Evolutionary conservation across 2,888 invertebrate species (phyloP).

Genomic region (Silvanus unidentatus): DNA sequence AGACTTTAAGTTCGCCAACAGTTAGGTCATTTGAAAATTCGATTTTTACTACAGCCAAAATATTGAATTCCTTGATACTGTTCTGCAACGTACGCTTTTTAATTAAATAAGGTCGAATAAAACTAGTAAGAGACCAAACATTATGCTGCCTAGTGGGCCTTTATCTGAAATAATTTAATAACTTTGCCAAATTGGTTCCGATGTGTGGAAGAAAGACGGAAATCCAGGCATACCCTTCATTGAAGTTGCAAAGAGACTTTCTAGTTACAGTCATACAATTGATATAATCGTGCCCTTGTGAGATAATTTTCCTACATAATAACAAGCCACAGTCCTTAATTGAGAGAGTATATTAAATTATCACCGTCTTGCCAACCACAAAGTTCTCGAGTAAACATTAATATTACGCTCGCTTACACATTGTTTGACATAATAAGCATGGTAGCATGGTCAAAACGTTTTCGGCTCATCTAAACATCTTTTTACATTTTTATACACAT

Average conservation of each 20-base stretch:
- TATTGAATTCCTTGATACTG: too few species aligned
- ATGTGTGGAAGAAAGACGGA: neutral
- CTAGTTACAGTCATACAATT: slow-evolving; percentile 12
- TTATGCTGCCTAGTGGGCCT: neutral
- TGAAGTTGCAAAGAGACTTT: neutral
- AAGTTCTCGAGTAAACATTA: slow-evolving; percentile 28
- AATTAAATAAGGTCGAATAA: slow-evolving; percentile 4
- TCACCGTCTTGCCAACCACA: slow-evolving; percentile 34
- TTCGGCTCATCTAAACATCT: too few species aligned
- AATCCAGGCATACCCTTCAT: neutral
- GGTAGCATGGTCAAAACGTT: neutral
- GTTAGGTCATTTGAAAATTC: too few species aligned
- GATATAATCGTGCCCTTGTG: slow-evolving; percentile 35
- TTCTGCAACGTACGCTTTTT: neutral
- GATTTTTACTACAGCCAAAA: too few species aligned
- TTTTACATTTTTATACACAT: too few species aligned
- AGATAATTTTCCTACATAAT: slow-evolving; percentile 39
- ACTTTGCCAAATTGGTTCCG: slow-evolving; percentile 4
- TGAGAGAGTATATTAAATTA: slow-evolving; percentile 42
- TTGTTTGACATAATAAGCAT: slow-evolving; percentile 10
- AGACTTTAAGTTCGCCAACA: too few species aligned
- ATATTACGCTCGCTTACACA: slow-evolving; percentile 19
- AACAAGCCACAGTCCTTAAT: slow-evolving; percentile 39
- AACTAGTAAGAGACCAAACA: neutral
- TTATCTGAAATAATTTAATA: slow-evolving; percentile 9